Conservation (phyloP, 2,113 vertebrate species). For the Laticauda laticaudata region DNA sequence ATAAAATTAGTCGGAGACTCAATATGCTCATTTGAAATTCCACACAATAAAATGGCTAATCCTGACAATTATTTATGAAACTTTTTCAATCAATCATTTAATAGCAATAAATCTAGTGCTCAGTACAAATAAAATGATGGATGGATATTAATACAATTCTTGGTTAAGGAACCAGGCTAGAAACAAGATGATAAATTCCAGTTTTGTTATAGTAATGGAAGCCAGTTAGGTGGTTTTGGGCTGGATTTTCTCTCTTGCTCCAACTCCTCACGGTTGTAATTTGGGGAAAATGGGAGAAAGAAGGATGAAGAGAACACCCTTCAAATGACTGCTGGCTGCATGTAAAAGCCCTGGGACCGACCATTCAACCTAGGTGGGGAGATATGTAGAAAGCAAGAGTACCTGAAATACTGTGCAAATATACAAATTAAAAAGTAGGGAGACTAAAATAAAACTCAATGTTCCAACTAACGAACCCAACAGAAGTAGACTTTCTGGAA, state of each 20-base stretch:
- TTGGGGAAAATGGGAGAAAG: neutral
- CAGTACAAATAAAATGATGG: neutral
- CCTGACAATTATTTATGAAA: neutral
- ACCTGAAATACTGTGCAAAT: neutral
- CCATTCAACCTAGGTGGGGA: neutral
- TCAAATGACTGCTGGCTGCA: neutral
- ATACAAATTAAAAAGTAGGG: neutral
- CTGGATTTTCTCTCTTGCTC: neutral
- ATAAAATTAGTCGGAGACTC: neutral
- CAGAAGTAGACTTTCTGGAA: too few species aligned
- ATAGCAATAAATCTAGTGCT: neutral
- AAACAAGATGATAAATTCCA: neutral
- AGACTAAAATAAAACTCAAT: neutral
- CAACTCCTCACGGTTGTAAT: neutral
- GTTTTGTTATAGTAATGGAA: neutral
- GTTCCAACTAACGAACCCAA: too few species aligned
- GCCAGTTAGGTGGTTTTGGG: neutral
- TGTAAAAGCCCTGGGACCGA: neutral
- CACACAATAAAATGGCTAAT: neutral
- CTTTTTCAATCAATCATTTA: neutral
- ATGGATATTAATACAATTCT: neutral
- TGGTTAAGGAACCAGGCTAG: neutral
- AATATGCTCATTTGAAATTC: neutral
- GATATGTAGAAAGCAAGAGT: neutral
- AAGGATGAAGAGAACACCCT: neutral